phyloP scores from a whole-genome alignment of 2,797 vertebrate genomes.

The Intellagama lesueurii region DNA sequence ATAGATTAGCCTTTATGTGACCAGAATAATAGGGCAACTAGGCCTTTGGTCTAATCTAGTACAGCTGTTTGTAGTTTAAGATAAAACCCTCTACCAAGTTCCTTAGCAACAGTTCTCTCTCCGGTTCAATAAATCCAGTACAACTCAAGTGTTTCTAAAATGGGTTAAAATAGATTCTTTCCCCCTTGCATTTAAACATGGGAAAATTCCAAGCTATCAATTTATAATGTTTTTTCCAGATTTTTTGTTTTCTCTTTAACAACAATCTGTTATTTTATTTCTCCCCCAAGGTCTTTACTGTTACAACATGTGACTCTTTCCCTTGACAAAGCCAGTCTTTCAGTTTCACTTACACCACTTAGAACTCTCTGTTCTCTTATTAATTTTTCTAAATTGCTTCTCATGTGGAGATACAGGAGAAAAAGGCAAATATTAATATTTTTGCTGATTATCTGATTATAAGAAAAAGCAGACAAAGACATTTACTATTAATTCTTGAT shows the following conservation, averaged over 20 bases:
- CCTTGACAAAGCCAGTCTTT: slow-evolving; percentile 2
- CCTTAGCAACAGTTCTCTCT: no score
- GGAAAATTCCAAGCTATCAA: not conserved
- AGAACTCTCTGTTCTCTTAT: not conserved
- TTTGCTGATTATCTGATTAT: not conserved
- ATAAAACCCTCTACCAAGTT: no score
- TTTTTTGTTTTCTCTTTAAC: not conserved
- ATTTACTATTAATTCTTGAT: slow-evolving; percentile 13
- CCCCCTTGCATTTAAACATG: not conserved
- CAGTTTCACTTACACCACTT: not conserved
- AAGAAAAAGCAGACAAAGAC: slow-evolving; percentile 15
- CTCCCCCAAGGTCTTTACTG: not conserved
- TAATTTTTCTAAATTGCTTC: slow-evolving; percentile 3
- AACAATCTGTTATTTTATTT: not conserved
- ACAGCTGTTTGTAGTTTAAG: no score
- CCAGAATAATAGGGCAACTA: no score
- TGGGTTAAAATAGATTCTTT: no score
- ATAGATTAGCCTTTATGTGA: no score
- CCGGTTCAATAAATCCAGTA: no score
- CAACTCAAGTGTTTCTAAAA: no score
- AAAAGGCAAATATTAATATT: slow-evolving; percentile 2
- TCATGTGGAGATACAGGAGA: slow-evolving; percentile 1
- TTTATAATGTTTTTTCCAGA: not conserved
- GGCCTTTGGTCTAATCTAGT: no score
- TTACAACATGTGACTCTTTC: not conserved